These are phyloP conservation scores for Australoheros scitulus DNA, from an alignment of 2,113 vertebrate species.

Conservation along the genomic window DNA sequence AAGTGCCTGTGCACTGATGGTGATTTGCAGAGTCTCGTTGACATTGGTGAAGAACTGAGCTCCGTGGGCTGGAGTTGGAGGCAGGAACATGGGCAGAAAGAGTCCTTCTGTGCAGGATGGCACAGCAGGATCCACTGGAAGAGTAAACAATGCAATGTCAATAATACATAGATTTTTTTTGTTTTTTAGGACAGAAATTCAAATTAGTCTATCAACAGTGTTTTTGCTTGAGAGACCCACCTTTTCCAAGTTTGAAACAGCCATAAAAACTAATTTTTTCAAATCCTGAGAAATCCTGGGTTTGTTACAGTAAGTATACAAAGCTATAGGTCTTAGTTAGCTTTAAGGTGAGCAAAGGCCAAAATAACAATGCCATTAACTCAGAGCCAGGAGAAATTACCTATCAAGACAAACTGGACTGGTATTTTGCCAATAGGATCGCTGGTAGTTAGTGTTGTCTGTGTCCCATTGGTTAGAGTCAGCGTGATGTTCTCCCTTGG, in stretches of 20 bases:
- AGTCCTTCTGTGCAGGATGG: constrained; percentile 44
- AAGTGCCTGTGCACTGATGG: background rate
- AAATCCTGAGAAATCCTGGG: rapidly evolving
- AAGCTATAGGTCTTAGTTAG: background rate
- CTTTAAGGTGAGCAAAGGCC: background rate
- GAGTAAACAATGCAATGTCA: background rate
- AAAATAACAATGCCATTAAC: rapidly evolving
- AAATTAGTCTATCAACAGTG: background rate
- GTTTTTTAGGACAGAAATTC: rapidly evolving
- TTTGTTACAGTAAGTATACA: background rate
- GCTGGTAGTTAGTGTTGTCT: background rate
- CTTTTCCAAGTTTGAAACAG: too few species aligned
- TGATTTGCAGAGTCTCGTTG: constrained; percentile 25
- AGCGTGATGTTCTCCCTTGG: constrained; percentile 21
- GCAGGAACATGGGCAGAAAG: constrained; percentile 46
- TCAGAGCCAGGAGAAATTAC: constrained; percentile 10
- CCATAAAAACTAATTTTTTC: rapidly evolving
- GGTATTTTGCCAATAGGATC: constrained; percentile 36
- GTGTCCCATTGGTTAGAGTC: rapidly evolving
- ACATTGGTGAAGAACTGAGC: background rate
- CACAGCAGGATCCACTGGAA: constrained; percentile 44
- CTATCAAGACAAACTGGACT: constrained; percentile 43
- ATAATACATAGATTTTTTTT: background rate
- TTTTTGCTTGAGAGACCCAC: too few species aligned
- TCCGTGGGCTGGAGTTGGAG: constrained; percentile 49